Conservation (phyloP, 1,140 invertebrate genomes). For the Caenorhabditis remanei region DNA sequence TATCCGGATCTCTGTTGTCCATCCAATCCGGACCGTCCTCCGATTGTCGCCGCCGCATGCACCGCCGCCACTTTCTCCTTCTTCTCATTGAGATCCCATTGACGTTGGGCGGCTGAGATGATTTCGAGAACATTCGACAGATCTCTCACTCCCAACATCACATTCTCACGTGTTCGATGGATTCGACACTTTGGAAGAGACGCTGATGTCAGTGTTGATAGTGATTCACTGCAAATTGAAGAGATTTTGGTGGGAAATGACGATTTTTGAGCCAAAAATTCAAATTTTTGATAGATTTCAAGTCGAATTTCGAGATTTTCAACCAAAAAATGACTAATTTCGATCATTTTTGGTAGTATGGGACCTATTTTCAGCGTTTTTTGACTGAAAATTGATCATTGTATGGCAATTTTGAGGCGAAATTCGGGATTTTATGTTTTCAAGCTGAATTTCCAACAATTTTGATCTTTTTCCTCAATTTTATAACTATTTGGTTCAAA, state of each 20-base stretch:
- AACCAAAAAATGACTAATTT: neutral
- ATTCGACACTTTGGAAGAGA: slow-evolving; percentile 1
- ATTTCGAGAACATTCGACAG: slow-evolving; percentile 26
- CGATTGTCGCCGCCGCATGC: neutral
- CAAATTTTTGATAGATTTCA: neutral
- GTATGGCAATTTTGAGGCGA: neutral
- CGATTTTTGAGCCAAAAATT: neutral
- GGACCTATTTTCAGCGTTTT: too few species aligned
- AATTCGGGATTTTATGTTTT: neutral
- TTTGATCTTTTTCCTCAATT: neutral
- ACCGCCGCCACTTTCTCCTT: slow-evolving; percentile 46
- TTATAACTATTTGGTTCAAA: neutral
- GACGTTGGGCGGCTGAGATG: neutral
- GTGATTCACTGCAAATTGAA: slow-evolving; percentile 12
- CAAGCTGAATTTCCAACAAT: neutral
- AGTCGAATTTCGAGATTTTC: neutral
- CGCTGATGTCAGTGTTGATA: slow-evolving; percentile 16
- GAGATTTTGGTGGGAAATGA: neutral
- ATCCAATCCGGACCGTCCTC: neutral
- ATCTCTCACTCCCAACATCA: slow-evolving; percentile 17
- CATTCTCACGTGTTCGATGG: slow-evolving; percentile 29
- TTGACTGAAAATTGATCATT: too few species aligned
- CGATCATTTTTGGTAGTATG: too few species aligned
- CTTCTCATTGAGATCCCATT: slow-evolving; percentile 43
- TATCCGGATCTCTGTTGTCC: slow-evolving; percentile 29